Evolutionary conservation across 2,797 vertebrate species (phyloP).

Genomic region (Sciurus carolinensis): DNA sequence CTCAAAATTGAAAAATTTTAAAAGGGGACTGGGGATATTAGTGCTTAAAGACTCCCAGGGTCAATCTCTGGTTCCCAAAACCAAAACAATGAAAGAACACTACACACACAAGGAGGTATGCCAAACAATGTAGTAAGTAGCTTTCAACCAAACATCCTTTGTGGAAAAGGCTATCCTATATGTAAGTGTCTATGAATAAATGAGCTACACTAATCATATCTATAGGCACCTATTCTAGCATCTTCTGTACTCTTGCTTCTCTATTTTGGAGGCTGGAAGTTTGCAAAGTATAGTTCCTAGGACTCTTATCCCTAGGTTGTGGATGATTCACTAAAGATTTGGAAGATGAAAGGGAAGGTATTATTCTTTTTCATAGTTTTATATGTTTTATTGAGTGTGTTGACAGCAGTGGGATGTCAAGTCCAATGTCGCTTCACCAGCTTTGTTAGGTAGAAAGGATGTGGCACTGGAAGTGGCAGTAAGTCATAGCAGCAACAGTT

Average conservation of each 20-base stretch:
- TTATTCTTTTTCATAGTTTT: not conserved
- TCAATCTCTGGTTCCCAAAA: no score
- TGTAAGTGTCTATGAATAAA: not conserved
- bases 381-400: not conserved
- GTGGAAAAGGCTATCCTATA: not conserved
- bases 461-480: not conserved
- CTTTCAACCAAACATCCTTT: not conserved
- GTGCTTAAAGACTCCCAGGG: no score
- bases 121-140: not conserved
- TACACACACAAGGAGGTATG: not conserved
- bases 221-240: not conserved
- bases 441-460: not conserved
- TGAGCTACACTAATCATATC: not conserved
- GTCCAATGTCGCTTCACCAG: not conserved
- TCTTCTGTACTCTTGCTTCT: not conserved
- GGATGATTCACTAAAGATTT: not conserved
- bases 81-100: no score
- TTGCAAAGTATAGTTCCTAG: not conserved
- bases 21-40: no score
- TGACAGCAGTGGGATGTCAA: not conserved
- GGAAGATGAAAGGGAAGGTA: not conserved
- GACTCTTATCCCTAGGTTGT: not conserved
- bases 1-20: no score
- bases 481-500: not conserved
- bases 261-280: not conserved